These are phyloP conservation scores for Pantherophis guttatus DNA, from an alignment of 2,113 vertebrate species.

Conservation along the genomic window DNA sequence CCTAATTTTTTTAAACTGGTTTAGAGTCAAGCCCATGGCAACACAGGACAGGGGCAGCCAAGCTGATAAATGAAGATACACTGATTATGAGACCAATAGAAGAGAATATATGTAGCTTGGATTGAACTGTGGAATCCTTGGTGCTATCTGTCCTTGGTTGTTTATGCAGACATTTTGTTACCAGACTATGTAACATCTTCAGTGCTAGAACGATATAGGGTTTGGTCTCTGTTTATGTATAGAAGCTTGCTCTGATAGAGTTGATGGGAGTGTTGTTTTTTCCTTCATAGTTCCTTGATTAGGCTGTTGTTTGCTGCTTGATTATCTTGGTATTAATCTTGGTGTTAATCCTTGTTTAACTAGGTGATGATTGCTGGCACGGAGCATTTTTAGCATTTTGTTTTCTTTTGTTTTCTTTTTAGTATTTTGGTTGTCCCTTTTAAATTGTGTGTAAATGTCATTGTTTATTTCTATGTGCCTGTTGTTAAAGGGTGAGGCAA, in stretches of 20 bases:
- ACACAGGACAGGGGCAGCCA: not conserved
- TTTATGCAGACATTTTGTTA: not conserved
- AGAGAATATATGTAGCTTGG: not conserved
- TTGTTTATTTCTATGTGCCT: not conserved
- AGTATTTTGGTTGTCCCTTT: not conserved
- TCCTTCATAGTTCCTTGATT: not conserved
- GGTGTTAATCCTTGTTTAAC: not conserved
- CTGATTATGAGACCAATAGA: not conserved
- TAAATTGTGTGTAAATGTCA: not conserved
- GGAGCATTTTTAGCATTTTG: not conserved
- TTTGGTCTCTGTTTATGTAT: not conserved
- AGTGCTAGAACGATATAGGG: not conserved
- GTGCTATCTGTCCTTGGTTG: not conserved
- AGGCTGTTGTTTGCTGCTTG: not conserved
- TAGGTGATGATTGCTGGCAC: not conserved
- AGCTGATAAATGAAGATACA: not conserved
- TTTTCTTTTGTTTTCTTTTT: not conserved
- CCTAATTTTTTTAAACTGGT: not conserved
- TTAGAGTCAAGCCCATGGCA: not conserved
- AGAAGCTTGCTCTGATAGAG: not conserved
- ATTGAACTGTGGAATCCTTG: not conserved
- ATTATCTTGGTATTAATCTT: not conserved
- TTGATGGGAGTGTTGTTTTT: not conserved
- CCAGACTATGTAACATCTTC: not conserved
- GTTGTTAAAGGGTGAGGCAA: not conserved